Base-by-base conservation (phyloP, 2,888 invertebrate species). In the Apamea crenata region DNA sequence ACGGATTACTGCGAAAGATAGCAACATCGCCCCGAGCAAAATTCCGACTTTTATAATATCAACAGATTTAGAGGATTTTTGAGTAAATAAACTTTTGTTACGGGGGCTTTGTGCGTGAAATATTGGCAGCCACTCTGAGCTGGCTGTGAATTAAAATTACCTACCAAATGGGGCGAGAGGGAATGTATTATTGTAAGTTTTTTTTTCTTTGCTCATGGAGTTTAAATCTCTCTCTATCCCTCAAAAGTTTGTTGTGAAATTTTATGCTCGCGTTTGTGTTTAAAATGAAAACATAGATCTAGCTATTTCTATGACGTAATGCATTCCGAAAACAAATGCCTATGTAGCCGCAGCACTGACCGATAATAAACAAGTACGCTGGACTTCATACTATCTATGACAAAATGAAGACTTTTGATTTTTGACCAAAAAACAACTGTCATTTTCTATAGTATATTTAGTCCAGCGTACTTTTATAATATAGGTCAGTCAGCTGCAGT, bases 31-130 rank as follows among this genome's bases (percentile, higher is more conserved):
- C 74, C 81, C 71, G 32, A 82, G 82, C 75, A 75, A 78, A 89
- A 79, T 83, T 53, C 72, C 44, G 77, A 83, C 78, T 89, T 87
- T 82, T 82, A 82, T 77, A 88, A 82, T 83, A 85, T 82, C 65
- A 85, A 89, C 72, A 84, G 89, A 83, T 84, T 88, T 82, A 82
- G 68, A 61, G 76, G 85, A 87, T 87, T 80, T 88, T 82, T 76
- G 69, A 76, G 81, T 84, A 85, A 83, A 86, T 86, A 89, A 29
- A 85, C 84, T 89, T 82, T 81, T 88, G 82, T 77, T 82, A 78
- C 74, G 77, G 32, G 21, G 82, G 82, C 81, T 86, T 88, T 88
- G 79, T 67, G 77, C 53, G 81, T 83, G 83, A 86, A 82, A 87
- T 82, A 89, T 88, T 88, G 77, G 70, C 72, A 83, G 75, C 61